These are phyloP conservation scores for Neolamprologus sp. DNA, from an alignment of 2,113 vertebrate species.

Conservation along the genomic window DNA sequence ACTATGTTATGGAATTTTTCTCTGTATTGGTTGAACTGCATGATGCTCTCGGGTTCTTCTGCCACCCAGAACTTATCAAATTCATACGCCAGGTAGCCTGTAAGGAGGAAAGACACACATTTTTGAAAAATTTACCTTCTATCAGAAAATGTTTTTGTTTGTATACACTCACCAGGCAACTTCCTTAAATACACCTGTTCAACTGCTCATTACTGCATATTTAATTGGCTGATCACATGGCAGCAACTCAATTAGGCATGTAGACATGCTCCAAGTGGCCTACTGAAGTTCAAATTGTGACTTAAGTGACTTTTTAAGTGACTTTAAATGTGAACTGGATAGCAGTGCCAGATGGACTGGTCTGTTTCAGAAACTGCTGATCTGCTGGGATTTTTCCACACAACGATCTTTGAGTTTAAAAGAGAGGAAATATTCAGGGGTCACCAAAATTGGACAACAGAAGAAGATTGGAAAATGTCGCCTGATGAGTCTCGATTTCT, in stretches of 20 bases:
- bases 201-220: not conserved
- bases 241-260: not conserved
- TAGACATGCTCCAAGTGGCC: not conserved
- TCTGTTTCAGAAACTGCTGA: not conserved
- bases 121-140: not conserved
- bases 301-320: not conserved
- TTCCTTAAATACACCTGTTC: not conserved
- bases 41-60: slow-evolving; percentile 94
- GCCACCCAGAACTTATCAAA: slow-evolving; percentile 97
- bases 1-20: slow-evolving; percentile 91
- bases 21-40: slow-evolving; percentile 95
- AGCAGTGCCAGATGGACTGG: not conserved
- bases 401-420: not conserved
- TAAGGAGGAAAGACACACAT: not conserved
- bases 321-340: not conserved
- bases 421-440: not conserved
- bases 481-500: not conserved
- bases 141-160: not conserved
- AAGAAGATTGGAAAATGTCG: not conserved
- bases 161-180: not conserved
- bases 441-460: not conserved
- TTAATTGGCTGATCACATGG: not conserved
- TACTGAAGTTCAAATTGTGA: not conserved
- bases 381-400: not conserved
- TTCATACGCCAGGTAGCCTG: slow-evolving; percentile 93